These are phyloP conservation scores for Trimorus sp. DNA, from an alignment of 2,888 invertebrate genomes.

Conservation along the genomic window DNA sequence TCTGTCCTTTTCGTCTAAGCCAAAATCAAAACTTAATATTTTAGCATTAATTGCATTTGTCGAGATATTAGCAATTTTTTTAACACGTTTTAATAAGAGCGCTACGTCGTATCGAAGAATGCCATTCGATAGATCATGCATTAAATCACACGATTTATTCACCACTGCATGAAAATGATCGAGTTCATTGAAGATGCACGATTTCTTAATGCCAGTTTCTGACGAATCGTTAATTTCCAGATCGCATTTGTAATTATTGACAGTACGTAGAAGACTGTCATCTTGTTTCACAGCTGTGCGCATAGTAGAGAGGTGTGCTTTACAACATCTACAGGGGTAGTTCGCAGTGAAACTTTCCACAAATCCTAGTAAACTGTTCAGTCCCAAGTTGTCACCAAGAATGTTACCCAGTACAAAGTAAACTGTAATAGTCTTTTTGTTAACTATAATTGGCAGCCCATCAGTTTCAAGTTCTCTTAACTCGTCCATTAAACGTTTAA, in stretches of 20 bases:
- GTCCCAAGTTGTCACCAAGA: conserved; percentile 12
- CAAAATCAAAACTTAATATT: conserved; percentile 9
- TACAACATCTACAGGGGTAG: conserved; percentile 21
- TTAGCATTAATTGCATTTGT: conserved; percentile 9
- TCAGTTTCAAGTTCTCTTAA: neutral
- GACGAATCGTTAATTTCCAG: neutral
- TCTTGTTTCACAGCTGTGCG: conserved; percentile 2
- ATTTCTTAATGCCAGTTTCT: neutral
- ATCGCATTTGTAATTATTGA: conserved; percentile 12
- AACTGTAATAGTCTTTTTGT: neutral
- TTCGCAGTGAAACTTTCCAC: conserved; percentile 5
- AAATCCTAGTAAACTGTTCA: conserved; percentile 16
- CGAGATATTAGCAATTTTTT: neutral
- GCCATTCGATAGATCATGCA: conserved; percentile 71
- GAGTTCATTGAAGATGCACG: neutral
- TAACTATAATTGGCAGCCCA: neutral
- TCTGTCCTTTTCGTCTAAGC: conserved; percentile 2
- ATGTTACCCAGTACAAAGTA: conserved; percentile 3
- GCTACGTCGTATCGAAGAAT: conserved; percentile 9
- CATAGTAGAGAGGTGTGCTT: neutral
- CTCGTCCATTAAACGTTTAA: conserved; percentile 1
- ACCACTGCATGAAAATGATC: conserved; percentile 70
- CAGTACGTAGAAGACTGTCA: no score
- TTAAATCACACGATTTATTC: conserved; percentile 73
- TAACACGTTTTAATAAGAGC: conserved; percentile 1